Percentiles rank a stretch among this genome's conserved stretches.
phyloP scores from a whole-genome alignment of 2,888 invertebrate species.

The Drepana falcataria region DNA sequence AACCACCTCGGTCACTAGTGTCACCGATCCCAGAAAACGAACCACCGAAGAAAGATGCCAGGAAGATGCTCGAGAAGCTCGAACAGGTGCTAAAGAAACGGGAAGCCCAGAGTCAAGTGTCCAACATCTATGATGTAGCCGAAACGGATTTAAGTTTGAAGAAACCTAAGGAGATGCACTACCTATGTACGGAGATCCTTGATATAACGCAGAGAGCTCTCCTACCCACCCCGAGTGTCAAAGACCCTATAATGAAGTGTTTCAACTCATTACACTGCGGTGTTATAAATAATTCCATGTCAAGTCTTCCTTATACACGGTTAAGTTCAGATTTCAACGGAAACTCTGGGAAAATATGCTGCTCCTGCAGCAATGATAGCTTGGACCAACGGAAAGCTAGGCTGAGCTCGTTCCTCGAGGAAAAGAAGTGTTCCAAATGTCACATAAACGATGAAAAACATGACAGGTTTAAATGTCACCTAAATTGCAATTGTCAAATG shows the following conservation, averaged over 20 bases:
- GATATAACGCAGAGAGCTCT: slow-evolving; percentile 58
- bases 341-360: slow-evolving; percentile 30
- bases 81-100: slow-evolving; percentile 78
- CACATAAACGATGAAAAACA: slow-evolving; percentile 39
- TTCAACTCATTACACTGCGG: slow-evolving; percentile 67
- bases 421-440: slow-evolving; percentile 46
- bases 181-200: slow-evolving; percentile 69
- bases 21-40: slow-evolving; percentile 33
- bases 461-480: slow-evolving; percentile 59
- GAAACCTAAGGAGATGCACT: slow-evolving; percentile 68
- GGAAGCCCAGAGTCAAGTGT: slow-evolving; percentile 46
- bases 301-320: slow-evolving; percentile 62
- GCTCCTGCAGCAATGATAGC: slow-evolving; percentile 45
- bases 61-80: slow-evolving; percentile 82
- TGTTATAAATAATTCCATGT: slow-evolving; percentile 48
- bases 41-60: slow-evolving; percentile 68
- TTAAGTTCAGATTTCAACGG: slow-evolving; percentile 34
- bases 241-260: slow-evolving; percentile 55
- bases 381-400: slow-evolving; percentile 15
- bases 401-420: neutral
- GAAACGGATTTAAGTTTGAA: slow-evolving; percentile 40
- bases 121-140: slow-evolving; percentile 36
- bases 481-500: slow-evolving; percentile 52
- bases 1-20: slow-evolving; percentile 83
- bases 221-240: slow-evolving; percentile 37